These are phyloP conservation scores for Oryctolagus cuniculus DNA, from an alignment of 2,113 vertebrate species.

Conservation along the genomic window mOryCun1.1 NC_091433.1:107438501-107439000, in stretches of 20 bases:
- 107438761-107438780: neutral
- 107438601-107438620: neutral
- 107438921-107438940: neutral
- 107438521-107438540: conserved; percentile 71
- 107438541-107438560: neutral
- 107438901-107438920: neutral
- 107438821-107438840: neutral
- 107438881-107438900: neutral
- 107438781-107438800: neutral
- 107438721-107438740: neutral
- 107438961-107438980: neutral
- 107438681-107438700: neutral
- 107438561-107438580: conserved; percentile 14
- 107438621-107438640: neutral
- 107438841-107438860: neutral
- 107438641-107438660: neutral
- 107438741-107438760: neutral
- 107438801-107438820: too few species aligned
- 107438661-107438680: neutral
- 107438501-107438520: conserved; percentile 77
- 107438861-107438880: neutral
- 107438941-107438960: neutral
- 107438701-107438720: neutral
- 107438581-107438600: neutral
- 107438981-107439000: neutral